Base-by-base conservation (phyloP, 2,113 vertebrate genomes). In the Tricholaema leucomelas region DNA sequence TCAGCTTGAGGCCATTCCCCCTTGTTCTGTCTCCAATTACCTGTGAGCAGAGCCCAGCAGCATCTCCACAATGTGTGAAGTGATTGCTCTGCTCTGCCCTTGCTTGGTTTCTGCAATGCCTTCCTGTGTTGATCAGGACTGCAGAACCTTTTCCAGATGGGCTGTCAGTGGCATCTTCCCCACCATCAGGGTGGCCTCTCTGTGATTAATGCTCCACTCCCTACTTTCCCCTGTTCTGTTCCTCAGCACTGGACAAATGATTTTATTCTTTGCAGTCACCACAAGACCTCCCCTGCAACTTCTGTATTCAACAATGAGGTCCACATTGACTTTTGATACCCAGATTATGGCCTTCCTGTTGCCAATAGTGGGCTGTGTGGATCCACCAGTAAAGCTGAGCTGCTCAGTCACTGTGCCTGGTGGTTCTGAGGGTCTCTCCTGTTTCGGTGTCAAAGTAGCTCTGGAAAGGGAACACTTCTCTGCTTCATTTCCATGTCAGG, bases 251-350 rank as follows among this genome's bases (percentile, higher is more conserved):
- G 82, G 74, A 20, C 60, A 94, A 90, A 93, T 90, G 74, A 87
- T 19, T 94, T 92, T 50, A 60, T 90, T 85, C 85, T 96, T 83
- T 96, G 71, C 55, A 88, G 4, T 87, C 66, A 46, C 15, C 48
- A 61, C 28, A 35, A 89, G 55, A 71, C 85, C 25, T 60, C 58
- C 90, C 3, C 0, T 28, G 35, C 76, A 89, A 48, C 80, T 73
- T 90, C 67, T 54, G 21, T 30, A 9, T 66, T 54, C 74, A 54
- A 20, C 77, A 88, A n/a, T n/a, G n/a, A 36, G 64, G 74, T 69
- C 35, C 58, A 14, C 81, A 87, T 71, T 92, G 69, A 55, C 76
- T 89, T 94, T 92, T 63, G 40, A 20, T 36, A 44, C 21, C 16
- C 8, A 16, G 44, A 18, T 91, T 79, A 67, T 91, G 52, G 54